Conservation (phyloP, 23 tunicate species). For the Clavelina lepadiformis region DNA sequence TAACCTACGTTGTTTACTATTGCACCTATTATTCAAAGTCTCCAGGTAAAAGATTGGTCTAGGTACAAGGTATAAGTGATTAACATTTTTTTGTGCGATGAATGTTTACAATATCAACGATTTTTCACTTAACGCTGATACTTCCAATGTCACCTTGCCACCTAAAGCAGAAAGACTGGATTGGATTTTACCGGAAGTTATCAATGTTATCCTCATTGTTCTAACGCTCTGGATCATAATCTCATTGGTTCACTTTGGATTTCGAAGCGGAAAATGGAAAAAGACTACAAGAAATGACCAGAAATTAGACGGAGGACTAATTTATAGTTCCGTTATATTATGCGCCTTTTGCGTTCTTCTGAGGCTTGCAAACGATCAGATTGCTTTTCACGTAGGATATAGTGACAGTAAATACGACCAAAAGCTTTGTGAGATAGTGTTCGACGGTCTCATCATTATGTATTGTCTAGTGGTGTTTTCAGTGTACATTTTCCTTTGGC, state of each 20-base stretch:
- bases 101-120: no score
- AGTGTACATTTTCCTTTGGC: constrained; percentile 47
- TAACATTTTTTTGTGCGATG: no score
- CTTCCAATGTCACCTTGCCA: no score
- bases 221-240: constrained; percentile 17
- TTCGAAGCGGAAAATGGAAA: constrained; percentile 42
- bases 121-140: no score
- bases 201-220: constrained; percentile 13
- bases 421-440: constrained; percentile 24
- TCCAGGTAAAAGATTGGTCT: no score
- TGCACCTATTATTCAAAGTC: no score
- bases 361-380: constrained; percentile 7
- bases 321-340: constrained; percentile 29
- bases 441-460: constrained; percentile 16
- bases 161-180: no score
- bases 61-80: no score
- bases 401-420: constrained; percentile 4
- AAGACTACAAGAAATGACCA: background rate
- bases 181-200: constrained; percentile 30
- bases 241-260: constrained; percentile 30
- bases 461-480: constrained; percentile 27
- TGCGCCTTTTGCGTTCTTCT: constrained; percentile 15
- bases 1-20: no score
- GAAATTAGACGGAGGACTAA: constrained; percentile 24
- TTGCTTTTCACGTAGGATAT: constrained; percentile 18